phyloP scores from a whole-genome alignment of 2,888 invertebrate species.

The Oligia latruncula region DNA sequence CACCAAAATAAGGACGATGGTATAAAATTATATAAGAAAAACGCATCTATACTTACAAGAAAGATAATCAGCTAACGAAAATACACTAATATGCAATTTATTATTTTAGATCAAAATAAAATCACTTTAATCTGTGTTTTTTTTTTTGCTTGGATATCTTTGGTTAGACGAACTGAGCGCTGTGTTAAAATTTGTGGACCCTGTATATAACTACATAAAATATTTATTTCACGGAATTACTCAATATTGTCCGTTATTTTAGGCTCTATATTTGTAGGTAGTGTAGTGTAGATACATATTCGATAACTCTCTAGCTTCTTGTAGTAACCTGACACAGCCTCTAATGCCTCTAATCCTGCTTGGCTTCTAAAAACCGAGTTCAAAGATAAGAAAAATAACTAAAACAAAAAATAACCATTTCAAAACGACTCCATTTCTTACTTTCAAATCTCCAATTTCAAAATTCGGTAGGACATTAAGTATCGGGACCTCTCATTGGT shows the following conservation, averaged over 20 bases:
- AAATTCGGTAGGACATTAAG: constrained; percentile 86
- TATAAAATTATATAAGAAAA: too few relatives aligned
- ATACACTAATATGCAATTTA: too few relatives aligned
- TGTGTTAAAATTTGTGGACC: too few relatives aligned
- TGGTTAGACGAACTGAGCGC: too few relatives aligned
- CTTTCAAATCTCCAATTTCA: constrained; percentile 79
- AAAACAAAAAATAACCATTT: constrained; percentile 30
- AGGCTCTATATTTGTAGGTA: background rate
- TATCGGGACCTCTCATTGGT: constrained; percentile 86
- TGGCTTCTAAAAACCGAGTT: background rate
- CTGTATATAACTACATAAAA: too few relatives aligned
- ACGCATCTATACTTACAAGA: too few relatives aligned
- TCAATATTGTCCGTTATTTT: background rate
- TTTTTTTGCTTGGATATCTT: too few relatives aligned
- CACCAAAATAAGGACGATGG: too few relatives aligned
- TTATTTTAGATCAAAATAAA: too few relatives aligned
- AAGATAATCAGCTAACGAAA: too few relatives aligned
- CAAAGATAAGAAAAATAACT: constrained; percentile 2
- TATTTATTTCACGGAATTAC: background rate
- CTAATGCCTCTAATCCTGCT: background rate
- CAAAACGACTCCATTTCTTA: constrained; percentile 57
- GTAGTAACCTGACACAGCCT: background rate
- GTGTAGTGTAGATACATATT: background rate
- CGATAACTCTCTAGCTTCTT: background rate
- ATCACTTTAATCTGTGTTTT: too few relatives aligned